These are phyloP conservation scores for Epinephelus moara DNA, from an alignment of 2,113 vertebrate genomes.

Conservation along the genomic window DNA sequence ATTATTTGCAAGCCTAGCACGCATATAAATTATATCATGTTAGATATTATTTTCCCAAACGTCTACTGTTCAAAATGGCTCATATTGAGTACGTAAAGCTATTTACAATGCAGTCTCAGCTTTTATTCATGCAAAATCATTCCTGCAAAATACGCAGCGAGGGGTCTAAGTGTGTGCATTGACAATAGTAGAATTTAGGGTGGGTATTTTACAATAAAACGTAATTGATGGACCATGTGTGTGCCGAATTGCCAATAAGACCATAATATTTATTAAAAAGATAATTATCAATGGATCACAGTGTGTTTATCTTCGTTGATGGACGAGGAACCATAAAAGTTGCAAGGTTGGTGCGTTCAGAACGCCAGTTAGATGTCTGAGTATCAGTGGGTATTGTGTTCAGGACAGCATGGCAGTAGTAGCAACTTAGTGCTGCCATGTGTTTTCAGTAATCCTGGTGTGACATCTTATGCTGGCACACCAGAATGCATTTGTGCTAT, in stretches of 20 bases:
- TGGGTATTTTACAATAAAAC: not conserved
- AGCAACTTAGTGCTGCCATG: not conserved
- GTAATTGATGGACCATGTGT: not conserved
- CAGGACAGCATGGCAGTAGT: not conserved
- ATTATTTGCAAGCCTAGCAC: not conserved
- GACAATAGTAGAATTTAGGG: not conserved
- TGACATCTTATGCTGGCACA: not conserved
- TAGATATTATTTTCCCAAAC: not conserved
- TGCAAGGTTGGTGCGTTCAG: not conserved
- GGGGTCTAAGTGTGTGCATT: not conserved
- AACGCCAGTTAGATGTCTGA: not conserved
- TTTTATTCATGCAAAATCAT: not conserved
- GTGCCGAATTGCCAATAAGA: not conserved
- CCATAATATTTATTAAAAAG: not conserved
- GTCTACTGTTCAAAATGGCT: no score
- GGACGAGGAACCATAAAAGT: not conserved
- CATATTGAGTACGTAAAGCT: not conserved
- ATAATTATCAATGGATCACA: not conserved
- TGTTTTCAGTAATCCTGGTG: not conserved
- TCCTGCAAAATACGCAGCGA: not conserved
- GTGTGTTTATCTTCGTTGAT: not conserved
- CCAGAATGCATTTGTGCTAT: not conserved
- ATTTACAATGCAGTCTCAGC: not conserved
- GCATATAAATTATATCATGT: not conserved
- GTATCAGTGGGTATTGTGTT: not conserved